A percentile compares a stretch with the other conserved stretches of the same genome.
Evolutionary conservation across 2,888 invertebrate species (phyloP).

Genomic region (Deilephila elpenor): DNA sequence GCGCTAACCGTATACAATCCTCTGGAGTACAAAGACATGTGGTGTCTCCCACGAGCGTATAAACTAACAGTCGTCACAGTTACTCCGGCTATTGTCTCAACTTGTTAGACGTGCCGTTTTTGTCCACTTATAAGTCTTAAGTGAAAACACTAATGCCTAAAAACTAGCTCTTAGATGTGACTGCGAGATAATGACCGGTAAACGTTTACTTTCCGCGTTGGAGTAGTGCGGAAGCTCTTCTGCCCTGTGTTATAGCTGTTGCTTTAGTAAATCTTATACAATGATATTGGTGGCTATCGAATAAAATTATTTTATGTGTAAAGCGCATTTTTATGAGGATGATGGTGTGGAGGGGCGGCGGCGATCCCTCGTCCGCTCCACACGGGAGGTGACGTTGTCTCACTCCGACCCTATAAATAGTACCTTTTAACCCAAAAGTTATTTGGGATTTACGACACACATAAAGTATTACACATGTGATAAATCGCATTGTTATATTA

Average conservation of each 20-base stretch:
- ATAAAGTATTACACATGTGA: slow-evolving; percentile 30
- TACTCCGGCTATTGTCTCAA: slow-evolving; percentile 54
- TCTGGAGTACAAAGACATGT: slow-evolving; percentile 27
- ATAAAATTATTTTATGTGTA: slow-evolving; percentile 38
- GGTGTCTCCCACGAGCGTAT: slow-evolving; percentile 42
- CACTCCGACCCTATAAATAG: slow-evolving; percentile 55
- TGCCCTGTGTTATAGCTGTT: background rate
- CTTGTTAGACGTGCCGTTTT: slow-evolving; percentile 60
- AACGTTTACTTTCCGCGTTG: slow-evolving; percentile 38
- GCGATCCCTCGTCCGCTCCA: slow-evolving; percentile 43
- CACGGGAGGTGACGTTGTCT: slow-evolving; percentile 45
- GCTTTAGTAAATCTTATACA: slow-evolving; percentile 5
- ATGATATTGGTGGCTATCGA: slow-evolving; percentile 8
- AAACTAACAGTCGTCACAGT: slow-evolving; percentile 51
- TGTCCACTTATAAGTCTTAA: slow-evolving; percentile 59
- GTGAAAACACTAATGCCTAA: slow-evolving; percentile 64
- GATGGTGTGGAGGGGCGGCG: slow-evolving; percentile 31
- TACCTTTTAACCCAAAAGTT: slow-evolving; percentile 58
- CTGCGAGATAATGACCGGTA: slow-evolving; percentile 38
- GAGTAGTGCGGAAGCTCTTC: background rate
- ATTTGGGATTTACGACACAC: slow-evolving; percentile 55
- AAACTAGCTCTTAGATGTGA: slow-evolving; percentile 48
- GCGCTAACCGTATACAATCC: background rate
- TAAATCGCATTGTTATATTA: background rate
- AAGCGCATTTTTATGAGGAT: slow-evolving; percentile 22